Evolutionary conservation across 2,888 invertebrate species (phyloP).

Genomic region (Elmis aenea): DNA sequence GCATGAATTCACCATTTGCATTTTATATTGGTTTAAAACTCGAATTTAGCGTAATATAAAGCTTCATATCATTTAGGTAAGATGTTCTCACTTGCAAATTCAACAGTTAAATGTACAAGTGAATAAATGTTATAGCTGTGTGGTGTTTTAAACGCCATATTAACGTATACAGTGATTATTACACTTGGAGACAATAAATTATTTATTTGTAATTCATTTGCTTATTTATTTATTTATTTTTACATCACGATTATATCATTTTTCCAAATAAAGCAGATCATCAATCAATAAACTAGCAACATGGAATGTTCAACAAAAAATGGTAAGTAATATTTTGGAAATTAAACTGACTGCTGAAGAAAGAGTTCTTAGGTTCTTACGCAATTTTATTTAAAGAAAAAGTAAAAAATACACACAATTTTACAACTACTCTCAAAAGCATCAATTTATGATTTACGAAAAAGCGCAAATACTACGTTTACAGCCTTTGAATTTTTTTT

Average conservation of each 20-base stretch:
- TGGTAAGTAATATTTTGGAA: no score
- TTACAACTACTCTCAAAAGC: no score
- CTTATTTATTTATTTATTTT: constrained; percentile 3
- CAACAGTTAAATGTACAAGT: constrained; percentile 28
- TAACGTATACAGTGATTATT: constrained; percentile 43
- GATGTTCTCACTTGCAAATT: constrained; percentile 22
- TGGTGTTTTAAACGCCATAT: constrained; percentile 39
- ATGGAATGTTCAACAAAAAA: no score
- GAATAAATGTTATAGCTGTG: constrained; percentile 38
- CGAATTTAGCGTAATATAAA: constrained; percentile 23
- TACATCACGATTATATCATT: neutral
- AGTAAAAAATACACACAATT: no score
- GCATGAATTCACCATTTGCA: constrained; percentile 30
- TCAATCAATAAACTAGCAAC: no score
- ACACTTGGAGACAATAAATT: constrained; percentile 49
- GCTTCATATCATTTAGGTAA: constrained; percentile 23
- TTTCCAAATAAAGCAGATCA: neutral
- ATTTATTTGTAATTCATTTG: constrained; percentile 43
- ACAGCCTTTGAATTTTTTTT: no score
- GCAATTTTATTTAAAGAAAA: no score
- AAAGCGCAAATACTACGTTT: no score
- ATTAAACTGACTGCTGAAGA: no score
- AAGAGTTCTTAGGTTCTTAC: no score
- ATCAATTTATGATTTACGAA: no score
- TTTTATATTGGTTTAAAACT: constrained; percentile 22